Evolutionary conservation across 2,888 invertebrate species (phyloP), one percentile per base, ranked within the genome.

Genomic region (Chrysopilus asiliformis): DNA sequence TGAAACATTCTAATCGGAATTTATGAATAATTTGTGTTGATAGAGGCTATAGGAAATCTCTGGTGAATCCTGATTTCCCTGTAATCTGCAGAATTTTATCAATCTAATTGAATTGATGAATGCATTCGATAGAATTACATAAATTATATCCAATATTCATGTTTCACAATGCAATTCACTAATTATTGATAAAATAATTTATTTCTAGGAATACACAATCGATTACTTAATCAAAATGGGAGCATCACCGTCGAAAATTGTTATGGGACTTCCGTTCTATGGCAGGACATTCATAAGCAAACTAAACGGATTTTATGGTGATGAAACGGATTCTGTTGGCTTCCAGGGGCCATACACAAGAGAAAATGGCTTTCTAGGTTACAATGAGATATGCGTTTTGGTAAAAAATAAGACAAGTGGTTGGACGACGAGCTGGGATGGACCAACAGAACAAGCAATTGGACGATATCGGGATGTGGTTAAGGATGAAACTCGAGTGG

Each of bases 311-410:
- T 48, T 52, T 36, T 53, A 58, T 0, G 58, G 61, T 3, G 62
- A 62, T 35, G 55, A 55, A 5, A 71, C 74, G 0, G 61, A 70
- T 40, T 66, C 66, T 13, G 59, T 60, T 5, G 84, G 84, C 1
- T 84, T 84, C 53, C 71, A 72, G 45, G 90, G 89, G 2, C 81
- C 82, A 0, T 81, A 67, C 45, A 87, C 82, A 2, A 68, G 71
- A 13, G 83, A 87, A 57, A 72, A 75, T 46, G 89, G 89, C 0
- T 86, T 86, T 47, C 72, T 89, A 64, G 90, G 89, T 2, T 90
- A 84, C 54, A 87, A 89, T 56, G 90, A 90, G 71, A 77, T 84
- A 34, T 83, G 82, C 49, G 50, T 62, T 36, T 71, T 74, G 44
- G 49, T 76, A 13, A 66, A 65, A 27, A 76, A 77, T 50, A 65